Evolutionary conservation across 2,888 invertebrate species (phyloP).

Genomic region (Parnassius smintheus): DNA sequence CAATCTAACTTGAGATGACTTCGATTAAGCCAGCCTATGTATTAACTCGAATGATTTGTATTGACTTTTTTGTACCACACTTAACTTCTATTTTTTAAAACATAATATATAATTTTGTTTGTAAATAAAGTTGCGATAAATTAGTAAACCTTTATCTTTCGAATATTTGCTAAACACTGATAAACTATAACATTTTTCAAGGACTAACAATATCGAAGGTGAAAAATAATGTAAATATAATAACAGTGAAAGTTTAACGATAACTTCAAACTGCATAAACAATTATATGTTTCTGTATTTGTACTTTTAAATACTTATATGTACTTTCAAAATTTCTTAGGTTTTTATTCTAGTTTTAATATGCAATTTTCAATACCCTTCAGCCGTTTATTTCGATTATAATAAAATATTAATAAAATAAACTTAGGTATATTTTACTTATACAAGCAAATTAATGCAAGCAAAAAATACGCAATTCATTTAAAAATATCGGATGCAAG

Average conservation of each 20-base stretch:
- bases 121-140: not conserved
- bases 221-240: slow-evolving; percentile 2
- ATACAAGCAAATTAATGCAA: too few species aligned
- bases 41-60: not conserved
- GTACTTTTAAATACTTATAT: too few species aligned
- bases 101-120: not conserved
- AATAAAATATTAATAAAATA: too few species aligned
- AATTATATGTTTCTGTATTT: not conserved
- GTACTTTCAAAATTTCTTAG: too few species aligned
- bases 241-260: slow-evolving; percentile 23
- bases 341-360: too few species aligned
- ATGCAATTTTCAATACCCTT: too few species aligned
- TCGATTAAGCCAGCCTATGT: slow-evolving; percentile 1
- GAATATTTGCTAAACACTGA: not conserved
- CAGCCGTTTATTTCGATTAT: too few species aligned
- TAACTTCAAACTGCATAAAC: slow-evolving; percentile 11
- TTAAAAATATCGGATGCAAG: not conserved
- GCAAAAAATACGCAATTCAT: too few species aligned
- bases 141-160: slow-evolving; percentile 1
- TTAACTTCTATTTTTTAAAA: not conserved
- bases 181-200: slow-evolving; percentile 18
- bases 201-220: slow-evolving; percentile 21
- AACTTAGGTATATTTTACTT: too few species aligned
- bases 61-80: not conserved
- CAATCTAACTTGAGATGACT: not conserved